Evolutionary conservation across 2,797 vertebrate species (phyloP), one percentile per base, ranked within the genome.

Genomic region (Anguilla marmorata): DNA sequence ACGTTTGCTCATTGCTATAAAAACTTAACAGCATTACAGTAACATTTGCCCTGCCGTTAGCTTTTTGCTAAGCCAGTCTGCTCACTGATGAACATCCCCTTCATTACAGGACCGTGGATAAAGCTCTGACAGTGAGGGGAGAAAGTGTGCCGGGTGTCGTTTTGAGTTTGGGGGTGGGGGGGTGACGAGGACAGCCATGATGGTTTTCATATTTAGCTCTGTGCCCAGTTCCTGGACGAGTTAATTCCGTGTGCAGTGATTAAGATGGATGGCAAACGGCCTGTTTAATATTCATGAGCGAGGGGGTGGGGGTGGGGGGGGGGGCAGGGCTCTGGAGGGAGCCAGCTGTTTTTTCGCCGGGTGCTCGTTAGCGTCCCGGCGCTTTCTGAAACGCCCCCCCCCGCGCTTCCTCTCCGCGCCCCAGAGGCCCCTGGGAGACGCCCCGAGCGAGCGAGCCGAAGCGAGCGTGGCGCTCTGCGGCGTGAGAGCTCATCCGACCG

Each of bases 221-320:
- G 30, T 76, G 30, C 76, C 76, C 76, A 37, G 9, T 21, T 27
- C 37, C 30, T 54, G 41, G 79, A 45, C 1, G 9, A 33, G 76
- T 56, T 56, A 27, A 48, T 41, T 7, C 14, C 12, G 2, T 11
- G 4, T 24, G 19, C 3, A 0, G 16, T 90, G 16, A 88, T 89
- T 60, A 79, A 89, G 84, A 74, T 87, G 50, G 92, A 89, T 88
- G 85, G 88, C 48, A 74, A 89, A 5, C 11, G 3, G 19, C 33
- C n/a, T 72, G 16, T 21, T 87, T 89, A 86, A 91, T 91, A 90
- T 91, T 91, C 63, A 85, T 37, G 14, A 79, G 37, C 37, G 37
- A 2, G 37, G 37, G 37, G 37, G 48, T 4, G 4, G 0, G 2
- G 16, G 48, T n/a, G n/a, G 30, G 30, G 0, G 1, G 30, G 37